A percentile compares a stretch with the other conserved stretches of the same genome.
phyloP scores from a whole-genome alignment of 2,888 invertebrate species.

The Tetrapedia diversipes region DNA sequence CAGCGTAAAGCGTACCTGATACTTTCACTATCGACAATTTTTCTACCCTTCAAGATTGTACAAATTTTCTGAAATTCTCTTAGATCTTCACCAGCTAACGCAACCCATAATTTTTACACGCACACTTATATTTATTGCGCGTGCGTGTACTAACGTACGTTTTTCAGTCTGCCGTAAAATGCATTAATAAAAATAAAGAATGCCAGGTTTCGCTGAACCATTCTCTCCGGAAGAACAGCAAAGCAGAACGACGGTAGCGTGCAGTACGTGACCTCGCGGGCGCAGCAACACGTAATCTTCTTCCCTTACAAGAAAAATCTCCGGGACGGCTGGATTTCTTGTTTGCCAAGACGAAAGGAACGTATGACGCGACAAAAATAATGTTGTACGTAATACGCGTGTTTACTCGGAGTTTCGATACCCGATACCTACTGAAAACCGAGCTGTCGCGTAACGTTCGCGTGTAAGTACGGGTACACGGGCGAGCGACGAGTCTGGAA shows the following conservation, averaged over 20 bases:
- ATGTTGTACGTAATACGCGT: slow-evolving; percentile 18
- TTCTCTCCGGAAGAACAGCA: not conserved
- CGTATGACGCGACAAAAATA: slow-evolving; percentile 24
- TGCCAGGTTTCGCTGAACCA: too few relatives aligned
- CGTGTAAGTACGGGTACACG: too few relatives aligned
- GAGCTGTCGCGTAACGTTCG: slow-evolving; percentile 11
- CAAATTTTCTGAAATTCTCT: too few relatives aligned
- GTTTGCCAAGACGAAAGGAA: slow-evolving; percentile 4
- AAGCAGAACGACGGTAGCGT: not conserved
- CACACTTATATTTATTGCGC: too few relatives aligned
- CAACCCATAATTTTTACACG: too few relatives aligned
- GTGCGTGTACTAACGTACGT: too few relatives aligned
- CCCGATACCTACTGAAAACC: slow-evolving; percentile 5
- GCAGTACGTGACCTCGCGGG: not conserved
- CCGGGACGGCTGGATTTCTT: not conserved
- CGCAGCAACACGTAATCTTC: slow-evolving; percentile 1
- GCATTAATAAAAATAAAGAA: too few relatives aligned
- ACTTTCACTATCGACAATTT: too few relatives aligned
- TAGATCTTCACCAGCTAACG: too few relatives aligned
- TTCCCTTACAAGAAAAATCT: not conserved
- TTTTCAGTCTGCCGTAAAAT: too few relatives aligned
- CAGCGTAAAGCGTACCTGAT: too few relatives aligned
- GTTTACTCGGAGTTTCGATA: slow-evolving; percentile 13
- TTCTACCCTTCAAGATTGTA: too few relatives aligned
- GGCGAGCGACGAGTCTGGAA: slow-evolving; percentile 27